Evolutionary conservation across 2,888 invertebrate species (phyloP).

Genomic region (Taphrorychus bicolor): DNA sequence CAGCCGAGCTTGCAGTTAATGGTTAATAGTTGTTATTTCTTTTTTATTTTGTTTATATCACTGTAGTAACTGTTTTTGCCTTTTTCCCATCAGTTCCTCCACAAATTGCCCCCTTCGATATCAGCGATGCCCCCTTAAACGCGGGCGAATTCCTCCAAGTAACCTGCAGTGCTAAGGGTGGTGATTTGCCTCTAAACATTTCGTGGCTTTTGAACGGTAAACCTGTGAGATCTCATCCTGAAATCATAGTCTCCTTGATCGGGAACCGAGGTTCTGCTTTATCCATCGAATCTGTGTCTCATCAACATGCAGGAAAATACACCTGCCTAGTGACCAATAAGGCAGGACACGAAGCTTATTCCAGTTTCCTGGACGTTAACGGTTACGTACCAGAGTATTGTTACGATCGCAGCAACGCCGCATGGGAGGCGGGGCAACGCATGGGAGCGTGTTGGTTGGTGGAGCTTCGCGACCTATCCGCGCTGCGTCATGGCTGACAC

Average conservation of each 20-base stretch:
- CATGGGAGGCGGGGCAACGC: not conserved
- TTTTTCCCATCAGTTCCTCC: conserved; percentile 64
- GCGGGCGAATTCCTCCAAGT: conserved; percentile 69
- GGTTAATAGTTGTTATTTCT: conserved; percentile 60
- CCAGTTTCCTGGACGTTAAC: conserved; percentile 70
- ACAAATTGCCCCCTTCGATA: conserved; percentile 69
- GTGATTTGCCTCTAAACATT: conserved; percentile 62
- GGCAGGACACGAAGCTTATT: conserved; percentile 52
- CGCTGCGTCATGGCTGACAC: too few species aligned
- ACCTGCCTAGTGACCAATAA: conserved; percentile 70
- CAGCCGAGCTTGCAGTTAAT: conserved; percentile 74
- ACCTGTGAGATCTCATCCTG: conserved; percentile 43
- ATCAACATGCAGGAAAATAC: conserved; percentile 76
- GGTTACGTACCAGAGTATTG: too few species aligned
- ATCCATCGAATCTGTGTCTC: conserved; percentile 70
- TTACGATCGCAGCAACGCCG: too few species aligned
- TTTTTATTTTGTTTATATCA: not conserved
- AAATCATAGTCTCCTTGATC: conserved; percentile 50
- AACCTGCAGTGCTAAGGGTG: conserved; percentile 68
- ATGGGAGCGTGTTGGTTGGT: too few species aligned
- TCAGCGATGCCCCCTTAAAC: conserved; percentile 69
- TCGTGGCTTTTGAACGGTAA: conserved; percentile 14
- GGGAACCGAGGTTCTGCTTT: conserved; percentile 65
- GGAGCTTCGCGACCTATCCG: too few species aligned
- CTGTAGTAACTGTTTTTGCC: conserved; percentile 1